Conservation (phyloP, 2,888 invertebrate genomes). For the Drosophila cognata region DNA sequence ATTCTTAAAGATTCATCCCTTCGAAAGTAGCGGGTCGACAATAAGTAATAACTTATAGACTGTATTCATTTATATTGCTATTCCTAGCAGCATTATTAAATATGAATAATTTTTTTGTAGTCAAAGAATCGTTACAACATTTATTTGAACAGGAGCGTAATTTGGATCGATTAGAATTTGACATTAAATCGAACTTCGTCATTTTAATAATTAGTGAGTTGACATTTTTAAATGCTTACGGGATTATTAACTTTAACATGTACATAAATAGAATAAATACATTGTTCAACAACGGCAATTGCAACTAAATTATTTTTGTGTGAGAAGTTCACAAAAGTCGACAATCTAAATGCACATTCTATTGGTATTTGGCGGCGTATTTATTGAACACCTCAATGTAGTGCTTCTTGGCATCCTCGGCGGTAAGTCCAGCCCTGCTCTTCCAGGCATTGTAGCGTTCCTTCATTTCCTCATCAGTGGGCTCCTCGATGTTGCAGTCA, state of each 20-base stretch:
- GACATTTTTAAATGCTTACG: slow-evolving; percentile 40
- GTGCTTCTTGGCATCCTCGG: slow-evolving; percentile 92
- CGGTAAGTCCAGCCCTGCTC: slow-evolving; percentile 90
- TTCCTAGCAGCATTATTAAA: not conserved
- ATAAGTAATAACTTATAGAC: not conserved
- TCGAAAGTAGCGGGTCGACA: not conserved
- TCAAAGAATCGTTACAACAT: not conserved
- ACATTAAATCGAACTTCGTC: not conserved
- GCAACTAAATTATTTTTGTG: slow-evolving; percentile 8
- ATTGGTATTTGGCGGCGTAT: slow-evolving; percentile 86
- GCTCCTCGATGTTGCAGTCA: slow-evolving; percentile 92
- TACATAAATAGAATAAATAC: slow-evolving; percentile 69
- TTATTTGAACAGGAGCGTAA: not conserved
- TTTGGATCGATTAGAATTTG: not conserved
- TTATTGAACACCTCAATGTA: slow-evolving; percentile 90
- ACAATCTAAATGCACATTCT: slow-evolving; percentile 43
- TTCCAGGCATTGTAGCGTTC: slow-evolving; percentile 98
- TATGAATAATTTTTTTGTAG: not conserved
- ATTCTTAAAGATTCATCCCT: not conserved
- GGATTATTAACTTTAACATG: slow-evolving; percentile 53
- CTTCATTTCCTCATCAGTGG: slow-evolving; percentile 95
- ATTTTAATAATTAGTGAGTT: not conserved
- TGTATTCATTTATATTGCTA: not conserved
- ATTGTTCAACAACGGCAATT: slow-evolving; percentile 44
- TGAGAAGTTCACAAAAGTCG: slow-evolving; percentile 9